Evolutionary conservation across 1,140 invertebrate genomes (phyloP), one percentile per base, ranked within the genome.

Genomic region (Patella vulgata): DNA sequence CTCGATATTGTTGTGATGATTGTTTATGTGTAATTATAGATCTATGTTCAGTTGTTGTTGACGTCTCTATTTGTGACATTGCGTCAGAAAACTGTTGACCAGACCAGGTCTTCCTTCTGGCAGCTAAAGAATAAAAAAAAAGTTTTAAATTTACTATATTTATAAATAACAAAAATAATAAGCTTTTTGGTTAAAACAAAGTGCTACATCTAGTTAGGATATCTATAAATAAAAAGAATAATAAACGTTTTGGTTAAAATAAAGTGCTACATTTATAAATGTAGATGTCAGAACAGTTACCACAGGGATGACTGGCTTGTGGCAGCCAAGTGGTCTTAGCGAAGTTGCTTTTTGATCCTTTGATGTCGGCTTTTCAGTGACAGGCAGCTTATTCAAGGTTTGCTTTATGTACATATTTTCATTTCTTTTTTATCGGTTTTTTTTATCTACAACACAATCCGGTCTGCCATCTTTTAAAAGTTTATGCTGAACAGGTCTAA

Each of bases 61-160:
- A 36, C 33, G 14, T 36, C 33, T 36, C 33, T 8, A 36, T 14
- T 36, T 36, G 33, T 8, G 33, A 36, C 52, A 56, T 68, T n/a
- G 46, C 47, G 2, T 70, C 68, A 19, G 63, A 55, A 50, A 70
- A 56, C 58, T 70, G 68, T 23, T 23, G 63, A 27, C 75, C 75
- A 23, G 75, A 75, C 75, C 75, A 78, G 2, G 75, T 78, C 52
- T 78, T 78, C 43, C 75, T 63, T 60, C 75, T 58, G 30, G 70
- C 63, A 12, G 68, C 74, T 75, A 63, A 44, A 66, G 60, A 51
- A 21, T 36, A 50, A 42, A 53, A 42, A 54, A 42, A 48, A n/a
- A n/a, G n/a, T n/a, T n/a, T 21, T 12, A 6, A 12, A 21, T 3
- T 27, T 25, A 6, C 27, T 3, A 27, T 21, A 39, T 54, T 17